Conservation (phyloP, 2,888 invertebrate species). For the Dorcus hopei region DNA sequence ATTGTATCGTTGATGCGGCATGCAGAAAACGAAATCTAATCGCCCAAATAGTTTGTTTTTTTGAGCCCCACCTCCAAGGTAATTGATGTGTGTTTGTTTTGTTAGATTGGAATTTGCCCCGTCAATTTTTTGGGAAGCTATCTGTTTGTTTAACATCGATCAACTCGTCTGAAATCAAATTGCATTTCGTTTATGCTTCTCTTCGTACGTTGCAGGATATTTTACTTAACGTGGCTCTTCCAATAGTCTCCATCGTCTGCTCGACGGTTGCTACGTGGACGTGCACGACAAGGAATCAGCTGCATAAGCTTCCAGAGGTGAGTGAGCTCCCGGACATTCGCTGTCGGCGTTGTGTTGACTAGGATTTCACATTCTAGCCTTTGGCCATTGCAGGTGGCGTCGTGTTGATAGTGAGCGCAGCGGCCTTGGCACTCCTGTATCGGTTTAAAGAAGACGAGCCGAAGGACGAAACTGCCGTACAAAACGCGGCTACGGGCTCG, state of each 20-base stretch:
- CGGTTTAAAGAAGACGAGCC: slow-evolving; percentile 22
- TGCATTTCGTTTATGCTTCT: background rate
- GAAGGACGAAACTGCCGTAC: too few species aligned
- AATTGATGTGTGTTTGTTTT: background rate
- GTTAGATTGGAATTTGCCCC: background rate
- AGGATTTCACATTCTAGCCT: slow-evolving; percentile 19
- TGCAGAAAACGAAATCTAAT: too few species aligned
- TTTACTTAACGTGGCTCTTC: slow-evolving; percentile 16
- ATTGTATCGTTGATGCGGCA: too few species aligned
- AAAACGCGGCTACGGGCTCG: too few species aligned
- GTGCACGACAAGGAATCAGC: slow-evolving; percentile 9
- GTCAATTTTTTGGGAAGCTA: too few species aligned
- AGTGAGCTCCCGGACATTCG: slow-evolving; percentile 1
- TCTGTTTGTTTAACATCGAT: too few species aligned
- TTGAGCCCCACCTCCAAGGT: background rate
- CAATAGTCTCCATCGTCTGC: slow-evolving; percentile 21
- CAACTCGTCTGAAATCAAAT: background rate
- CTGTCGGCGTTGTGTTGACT: slow-evolving; percentile 1
- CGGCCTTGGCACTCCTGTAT: slow-evolving; percentile 25
- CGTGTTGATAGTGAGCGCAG: slow-evolving; percentile 21
- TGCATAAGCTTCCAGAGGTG: slow-evolving; percentile 25
- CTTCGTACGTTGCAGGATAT: slow-evolving; percentile 24
- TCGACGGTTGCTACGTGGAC: slow-evolving; percentile 16
- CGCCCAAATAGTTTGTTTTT: too few species aligned
- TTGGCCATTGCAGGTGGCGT: slow-evolving; percentile 23